phyloP scores from a whole-genome alignment of 2,113 vertebrate genomes.

The Pungitius pungitius region DNA sequence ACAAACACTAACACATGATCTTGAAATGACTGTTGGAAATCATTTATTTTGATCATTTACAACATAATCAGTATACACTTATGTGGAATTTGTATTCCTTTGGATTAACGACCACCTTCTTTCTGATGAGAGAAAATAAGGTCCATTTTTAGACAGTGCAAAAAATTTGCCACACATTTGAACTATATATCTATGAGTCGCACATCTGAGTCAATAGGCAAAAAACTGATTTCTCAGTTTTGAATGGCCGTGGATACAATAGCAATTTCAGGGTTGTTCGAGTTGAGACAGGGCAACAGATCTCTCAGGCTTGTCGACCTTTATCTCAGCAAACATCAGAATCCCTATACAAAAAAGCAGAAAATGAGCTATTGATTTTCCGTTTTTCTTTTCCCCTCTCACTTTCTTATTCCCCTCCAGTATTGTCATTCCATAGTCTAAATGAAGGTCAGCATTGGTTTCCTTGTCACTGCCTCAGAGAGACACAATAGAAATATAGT shows the following conservation, averaged over 20 bases:
- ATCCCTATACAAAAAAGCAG: slow-evolving; percentile 89
- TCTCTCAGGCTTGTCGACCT: slow-evolving; percentile 82
- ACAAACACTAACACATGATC: slow-evolving; percentile 7
- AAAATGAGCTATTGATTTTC: slow-evolving; percentile 96
- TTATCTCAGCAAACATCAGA: slow-evolving; percentile 92
- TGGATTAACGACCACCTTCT: background rate
- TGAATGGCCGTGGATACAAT: slow-evolving; percentile 70
- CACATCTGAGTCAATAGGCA: slow-evolving; percentile 34
- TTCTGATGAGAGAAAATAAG: background rate
- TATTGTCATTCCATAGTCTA: slow-evolving; percentile 91
- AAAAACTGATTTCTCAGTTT: slow-evolving; percentile 54
- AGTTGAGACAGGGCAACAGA: slow-evolving; percentile 73
- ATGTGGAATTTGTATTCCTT: background rate
- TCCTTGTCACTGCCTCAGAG: slow-evolving; percentile 82
- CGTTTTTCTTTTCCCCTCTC: slow-evolving; percentile 66
- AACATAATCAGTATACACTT: background rate
- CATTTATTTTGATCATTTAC: background rate
- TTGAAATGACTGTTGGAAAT: background rate
- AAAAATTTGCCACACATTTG: slow-evolving; percentile 13
- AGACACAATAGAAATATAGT: slow-evolving; percentile 68
- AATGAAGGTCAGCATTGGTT: slow-evolving; percentile 92
- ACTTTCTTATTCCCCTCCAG: slow-evolving; percentile 77
- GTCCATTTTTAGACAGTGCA: slow-evolving; percentile 1
- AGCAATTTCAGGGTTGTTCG: slow-evolving; percentile 80
- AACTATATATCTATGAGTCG: slow-evolving; percentile 38